Conservation (phyloP, 2,888 invertebrate genomes). For the Cactoblastis cactorum region DNA sequence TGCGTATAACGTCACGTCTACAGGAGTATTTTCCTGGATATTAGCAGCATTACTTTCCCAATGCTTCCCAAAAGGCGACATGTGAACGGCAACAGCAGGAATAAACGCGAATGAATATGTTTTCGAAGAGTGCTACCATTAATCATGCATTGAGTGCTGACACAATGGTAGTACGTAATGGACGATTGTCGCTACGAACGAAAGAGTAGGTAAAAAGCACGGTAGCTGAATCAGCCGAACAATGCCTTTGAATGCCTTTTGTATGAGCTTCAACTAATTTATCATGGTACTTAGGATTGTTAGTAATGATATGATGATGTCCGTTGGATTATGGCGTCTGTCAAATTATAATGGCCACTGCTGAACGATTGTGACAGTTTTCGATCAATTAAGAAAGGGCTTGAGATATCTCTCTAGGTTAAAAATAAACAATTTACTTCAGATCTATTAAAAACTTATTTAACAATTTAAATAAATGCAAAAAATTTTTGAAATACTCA, state of each 20-base stretch:
- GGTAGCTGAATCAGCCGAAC: constrained; percentile 37
- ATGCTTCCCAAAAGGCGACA: neutral
- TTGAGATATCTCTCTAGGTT: too few relatives aligned
- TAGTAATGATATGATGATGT: neutral
- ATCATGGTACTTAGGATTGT: constrained; percentile 31
- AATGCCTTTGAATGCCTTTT: constrained; percentile 45
- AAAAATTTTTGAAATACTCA: too few relatives aligned
- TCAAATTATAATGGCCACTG: neutral
- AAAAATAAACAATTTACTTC: too few relatives aligned
- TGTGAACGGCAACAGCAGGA: neutral
- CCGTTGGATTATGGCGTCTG: neutral
- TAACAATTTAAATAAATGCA: too few relatives aligned
- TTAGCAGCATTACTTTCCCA: too few relatives aligned
- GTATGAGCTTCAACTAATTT: constrained; percentile 44
- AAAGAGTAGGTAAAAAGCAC: constrained; percentile 44
- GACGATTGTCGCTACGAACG: constrained; percentile 59
- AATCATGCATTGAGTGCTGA: constrained; percentile 70
- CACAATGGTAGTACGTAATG: constrained; percentile 60
- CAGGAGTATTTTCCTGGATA: too few relatives aligned
- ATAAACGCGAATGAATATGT: constrained; percentile 58
- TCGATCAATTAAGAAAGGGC: too few relatives aligned
- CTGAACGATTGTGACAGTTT: too few relatives aligned
- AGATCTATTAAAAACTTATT: too few relatives aligned
- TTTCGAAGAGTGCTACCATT: constrained; percentile 60
- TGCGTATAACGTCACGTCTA: too few relatives aligned